Base-by-base conservation (phyloP, 53 echinoderm and acorn worm species). In the Holothuria scabra region DNA sequence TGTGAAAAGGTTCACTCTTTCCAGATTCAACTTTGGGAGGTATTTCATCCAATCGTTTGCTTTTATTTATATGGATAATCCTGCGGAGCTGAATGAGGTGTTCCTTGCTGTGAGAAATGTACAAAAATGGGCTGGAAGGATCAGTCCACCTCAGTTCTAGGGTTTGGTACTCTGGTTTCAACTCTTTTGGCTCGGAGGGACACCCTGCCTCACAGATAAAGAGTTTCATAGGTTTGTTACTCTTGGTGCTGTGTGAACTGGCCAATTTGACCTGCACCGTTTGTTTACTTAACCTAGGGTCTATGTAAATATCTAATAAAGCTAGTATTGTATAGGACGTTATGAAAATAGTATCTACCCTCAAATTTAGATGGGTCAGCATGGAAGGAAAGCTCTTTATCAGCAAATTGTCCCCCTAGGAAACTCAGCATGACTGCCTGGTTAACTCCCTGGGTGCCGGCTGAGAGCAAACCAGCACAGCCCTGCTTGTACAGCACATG, bases 401-500 rank as follows among this genome's bases (percentile, higher is more conserved):
- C 91, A 8, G 93, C 90, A 85, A 96, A 96, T 64, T 96, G 96
- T 26, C 87, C 96, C 12, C 91, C 93, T 21, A 96, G 88, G 81
- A 96, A 86, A 74, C 96, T 96, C 55, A 96, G 82, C 66, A 96
- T 90, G 90, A 96, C 90, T 46, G 96, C 96, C 66, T 96, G 96
- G 69, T 88, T 90, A 78, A 93, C 65, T 16, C 96, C 96, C 5
- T 91, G 90, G 64, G 91, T 90, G 9, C 96, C 96, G 1, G 91
- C 86, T 10, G 86, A 84, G 7, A 96, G 84, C 56, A 96, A 83
- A 35, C 79, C 83, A 13, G 84, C 88, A 85, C 96, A 96, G 58
- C 96, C 96, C 81, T 93, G 91, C 84, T 96, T 96, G 90, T 93
- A 96, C 58, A 96, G 65, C 5, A 91, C 91, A 41, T 96, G 96